Evolutionary conservation across 2,113 vertebrate species (phyloP).

Genomic region (Apteryx mantelli): DNA sequence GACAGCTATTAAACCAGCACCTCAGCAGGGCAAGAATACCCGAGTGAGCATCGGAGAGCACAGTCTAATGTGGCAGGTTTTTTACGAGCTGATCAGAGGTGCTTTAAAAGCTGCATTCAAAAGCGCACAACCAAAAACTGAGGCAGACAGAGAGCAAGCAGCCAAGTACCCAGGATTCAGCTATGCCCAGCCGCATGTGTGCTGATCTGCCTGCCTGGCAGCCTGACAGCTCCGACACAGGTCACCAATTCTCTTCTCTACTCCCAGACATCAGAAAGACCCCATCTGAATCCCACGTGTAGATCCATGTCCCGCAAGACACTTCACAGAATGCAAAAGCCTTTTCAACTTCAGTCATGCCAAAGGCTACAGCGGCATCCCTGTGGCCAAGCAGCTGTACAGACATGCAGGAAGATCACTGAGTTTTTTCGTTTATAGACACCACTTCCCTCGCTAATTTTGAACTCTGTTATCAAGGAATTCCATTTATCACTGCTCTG

Average conservation of each 20-base stretch:
- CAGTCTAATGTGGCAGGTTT: neutral
- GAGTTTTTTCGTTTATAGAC: neutral
- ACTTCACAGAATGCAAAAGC: neutral
- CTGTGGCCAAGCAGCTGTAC: accelerated
- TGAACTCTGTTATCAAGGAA: neutral
- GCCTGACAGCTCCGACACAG: too few relatives aligned
- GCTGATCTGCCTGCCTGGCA: too few relatives aligned
- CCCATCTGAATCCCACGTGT: neutral
- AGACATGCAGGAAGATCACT: neutral
- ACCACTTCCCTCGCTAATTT: neutral
- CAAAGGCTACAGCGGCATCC: neutral
- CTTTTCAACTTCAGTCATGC: neutral
- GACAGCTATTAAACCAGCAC: neutral
- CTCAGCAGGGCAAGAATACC: neutral
- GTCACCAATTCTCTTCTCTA: neutral
- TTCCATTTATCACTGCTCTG: neutral
- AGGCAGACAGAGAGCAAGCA: neutral
- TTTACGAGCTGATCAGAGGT: neutral
- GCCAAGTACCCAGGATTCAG: neutral
- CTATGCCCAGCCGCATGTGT: too few relatives aligned
- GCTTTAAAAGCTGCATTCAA: neutral
- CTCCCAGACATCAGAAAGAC: neutral
- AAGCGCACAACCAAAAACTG: neutral
- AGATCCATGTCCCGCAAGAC: neutral
- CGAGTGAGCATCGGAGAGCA: neutral